Conservation (phyloP, 2,888 invertebrate species). For the Cephus rjabovi region DNA sequence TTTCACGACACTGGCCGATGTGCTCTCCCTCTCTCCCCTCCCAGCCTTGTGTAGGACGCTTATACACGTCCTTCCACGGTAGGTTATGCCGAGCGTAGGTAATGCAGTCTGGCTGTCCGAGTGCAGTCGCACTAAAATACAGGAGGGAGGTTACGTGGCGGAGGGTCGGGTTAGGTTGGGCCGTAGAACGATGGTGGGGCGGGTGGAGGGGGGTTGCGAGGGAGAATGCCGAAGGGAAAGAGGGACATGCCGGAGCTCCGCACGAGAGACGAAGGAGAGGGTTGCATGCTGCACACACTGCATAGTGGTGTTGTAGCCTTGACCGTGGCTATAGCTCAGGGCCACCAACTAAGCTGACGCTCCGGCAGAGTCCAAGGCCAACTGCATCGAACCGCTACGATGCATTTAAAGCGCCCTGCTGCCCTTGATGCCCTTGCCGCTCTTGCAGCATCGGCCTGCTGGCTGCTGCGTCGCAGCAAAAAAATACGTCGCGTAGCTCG, state of each 20-base stretch:
- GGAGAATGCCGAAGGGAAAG: neutral
- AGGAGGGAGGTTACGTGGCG: neutral
- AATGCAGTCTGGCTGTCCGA: neutral
- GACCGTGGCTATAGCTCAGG: constrained; percentile 63
- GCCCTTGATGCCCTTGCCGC: neutral
- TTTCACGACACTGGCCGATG: neutral
- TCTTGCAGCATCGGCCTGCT: neutral
- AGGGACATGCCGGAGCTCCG: neutral
- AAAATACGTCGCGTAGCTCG: neutral
- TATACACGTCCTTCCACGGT: neutral
- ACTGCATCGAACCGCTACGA: constrained; percentile 53
- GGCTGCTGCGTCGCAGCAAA: neutral
- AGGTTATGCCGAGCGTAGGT: neutral
- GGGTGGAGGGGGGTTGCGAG: neutral
- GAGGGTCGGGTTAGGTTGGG: neutral
- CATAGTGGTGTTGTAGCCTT: constrained; percentile 48
- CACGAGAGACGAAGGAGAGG: neutral
- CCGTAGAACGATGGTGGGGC: neutral
- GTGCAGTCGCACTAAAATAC: neutral
- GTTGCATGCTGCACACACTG: neutral
- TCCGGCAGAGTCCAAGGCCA: constrained; percentile 59
- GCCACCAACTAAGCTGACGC: constrained; percentile 47
- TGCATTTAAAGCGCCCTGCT: constrained; percentile 30
- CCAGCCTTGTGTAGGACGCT: neutral
- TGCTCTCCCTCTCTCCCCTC: too few species aligned